These are phyloP conservation scores for Parauchenoglanis punctatus DNA, from an alignment of 2,797 vertebrate species.

Conservation along the genomic window DNA sequence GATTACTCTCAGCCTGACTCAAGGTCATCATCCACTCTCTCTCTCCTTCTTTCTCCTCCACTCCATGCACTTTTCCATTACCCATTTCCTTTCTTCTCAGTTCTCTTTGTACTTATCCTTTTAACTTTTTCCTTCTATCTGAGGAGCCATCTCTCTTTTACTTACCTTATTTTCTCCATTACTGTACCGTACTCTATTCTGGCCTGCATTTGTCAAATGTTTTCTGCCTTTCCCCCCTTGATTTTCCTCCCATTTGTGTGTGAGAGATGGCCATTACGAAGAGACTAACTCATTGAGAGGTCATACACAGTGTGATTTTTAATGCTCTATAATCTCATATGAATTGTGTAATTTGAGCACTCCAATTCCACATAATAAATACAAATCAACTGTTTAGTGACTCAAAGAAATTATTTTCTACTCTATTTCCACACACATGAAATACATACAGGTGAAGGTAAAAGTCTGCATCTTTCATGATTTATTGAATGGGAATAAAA, in stretches of 20 bases:
- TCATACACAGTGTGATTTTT: not conserved
- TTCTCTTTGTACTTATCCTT: slow-evolving; percentile 5
- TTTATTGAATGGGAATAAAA: not conserved
- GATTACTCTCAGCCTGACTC: slow-evolving; percentile 51
- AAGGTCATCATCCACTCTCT: slow-evolving; percentile 43
- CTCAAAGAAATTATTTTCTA: not conserved
- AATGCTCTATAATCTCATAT: not conserved
- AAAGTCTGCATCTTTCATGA: not conserved
- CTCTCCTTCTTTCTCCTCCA: slow-evolving; percentile 4
- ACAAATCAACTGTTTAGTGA: not conserved
- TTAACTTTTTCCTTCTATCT: not conserved
- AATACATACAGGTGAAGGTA: not conserved
- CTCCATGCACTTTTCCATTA: slow-evolving; percentile 34
- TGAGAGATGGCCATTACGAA: not conserved
- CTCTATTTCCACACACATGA: not conserved
- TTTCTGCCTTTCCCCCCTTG: not conserved
- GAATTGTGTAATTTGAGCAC: not conserved
- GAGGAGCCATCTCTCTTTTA: not conserved
- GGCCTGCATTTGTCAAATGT: not conserved
- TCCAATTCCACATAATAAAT: not conserved
- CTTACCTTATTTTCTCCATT: slow-evolving; percentile 12
- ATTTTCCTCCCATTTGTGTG: slow-evolving; percentile 9
- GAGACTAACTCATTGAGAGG: not conserved
- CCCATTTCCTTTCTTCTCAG: slow-evolving; percentile 17
- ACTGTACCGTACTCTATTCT: not conserved